phyloP scores from a whole-genome alignment of 2,888 invertebrate genomes.

The Drosophila cognata region DNA sequence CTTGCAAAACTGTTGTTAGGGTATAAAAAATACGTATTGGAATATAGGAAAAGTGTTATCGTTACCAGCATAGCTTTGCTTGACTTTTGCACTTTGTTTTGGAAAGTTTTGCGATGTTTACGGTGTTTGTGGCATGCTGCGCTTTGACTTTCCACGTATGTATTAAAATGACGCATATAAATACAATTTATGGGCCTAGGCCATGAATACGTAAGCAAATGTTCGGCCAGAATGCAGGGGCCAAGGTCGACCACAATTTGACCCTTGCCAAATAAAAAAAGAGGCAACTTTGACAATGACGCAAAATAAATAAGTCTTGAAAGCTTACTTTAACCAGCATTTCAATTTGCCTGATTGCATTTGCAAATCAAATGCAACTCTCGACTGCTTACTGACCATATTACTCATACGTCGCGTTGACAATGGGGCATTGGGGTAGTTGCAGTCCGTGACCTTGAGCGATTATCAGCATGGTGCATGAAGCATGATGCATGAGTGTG shows the following conservation, averaged over 20 bases:
- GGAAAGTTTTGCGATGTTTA: conserved; percentile 23
- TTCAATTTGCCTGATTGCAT: conserved; percentile 73
- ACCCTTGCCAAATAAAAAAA: not conserved
- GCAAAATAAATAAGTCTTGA: not conserved
- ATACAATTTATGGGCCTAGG: conserved; percentile 44
- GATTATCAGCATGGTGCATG: conserved; percentile 20
- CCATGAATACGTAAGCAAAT: conserved; percentile 29
- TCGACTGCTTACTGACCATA: conserved; percentile 23
- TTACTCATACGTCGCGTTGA: conserved; percentile 61
- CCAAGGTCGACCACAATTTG: conserved; percentile 2
- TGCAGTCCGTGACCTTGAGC: conserved; percentile 30
- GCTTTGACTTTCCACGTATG: conserved; percentile 43
- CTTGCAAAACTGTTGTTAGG: not conserved
- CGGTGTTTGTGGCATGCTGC: conserved; percentile 59
- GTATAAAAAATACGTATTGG: not conserved
- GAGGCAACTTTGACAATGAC: not conserved
- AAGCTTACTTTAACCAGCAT: conserved; percentile 19
- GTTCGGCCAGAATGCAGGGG: conserved; percentile 16
- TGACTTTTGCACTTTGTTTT: conserved; percentile 22
- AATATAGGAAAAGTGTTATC: not conserved
- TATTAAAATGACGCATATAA: conserved; percentile 57
- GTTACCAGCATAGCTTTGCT: conserved; percentile 1
- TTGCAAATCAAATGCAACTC: conserved; percentile 61
- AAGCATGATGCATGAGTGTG: conserved; percentile 3
- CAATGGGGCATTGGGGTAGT: conserved; percentile 9